These are phyloP conservation scores for Alviniconcha marisindica DNA, from an alignment of 1,140 invertebrate species.

Conservation along the genomic window DNA sequence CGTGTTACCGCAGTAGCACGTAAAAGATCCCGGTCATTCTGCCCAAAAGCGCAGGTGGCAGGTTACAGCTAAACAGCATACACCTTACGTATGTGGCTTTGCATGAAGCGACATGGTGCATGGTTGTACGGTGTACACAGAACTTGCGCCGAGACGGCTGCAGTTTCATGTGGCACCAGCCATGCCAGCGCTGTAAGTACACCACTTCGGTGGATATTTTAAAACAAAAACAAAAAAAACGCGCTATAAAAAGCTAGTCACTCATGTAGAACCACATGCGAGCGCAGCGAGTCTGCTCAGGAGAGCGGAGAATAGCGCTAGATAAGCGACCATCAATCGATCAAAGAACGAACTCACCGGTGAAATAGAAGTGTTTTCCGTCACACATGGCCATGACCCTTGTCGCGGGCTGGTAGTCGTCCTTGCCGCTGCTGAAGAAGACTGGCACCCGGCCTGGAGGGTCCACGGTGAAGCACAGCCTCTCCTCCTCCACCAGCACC, in stretches of 20 bases:
- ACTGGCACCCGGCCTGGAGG: not conserved
- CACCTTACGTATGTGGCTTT: too few species aligned
- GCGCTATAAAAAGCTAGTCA: not conserved
- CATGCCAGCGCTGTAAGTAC: not conserved
- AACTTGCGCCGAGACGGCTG: too few species aligned
- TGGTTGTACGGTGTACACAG: too few species aligned
- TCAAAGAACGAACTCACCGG: not conserved
- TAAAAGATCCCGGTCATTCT: too few species aligned
- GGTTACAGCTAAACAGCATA: too few species aligned
- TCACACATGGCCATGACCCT: conserved; percentile 10
- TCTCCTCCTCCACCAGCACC: not conserved
- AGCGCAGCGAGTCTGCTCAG: not conserved
- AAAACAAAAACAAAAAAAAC: not conserved
- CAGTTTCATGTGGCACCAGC: too few species aligned
- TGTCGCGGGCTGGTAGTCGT: not conserved
- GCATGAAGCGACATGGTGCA: too few species aligned
- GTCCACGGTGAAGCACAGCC: not conserved
- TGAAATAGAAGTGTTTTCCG: not conserved
- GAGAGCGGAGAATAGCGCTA: not conserved
- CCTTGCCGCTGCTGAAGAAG: not conserved
- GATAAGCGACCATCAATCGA: too few species aligned
- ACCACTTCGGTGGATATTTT: not conserved
- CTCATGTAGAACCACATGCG: not conserved
- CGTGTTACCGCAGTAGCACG: too few species aligned
- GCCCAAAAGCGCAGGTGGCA: too few species aligned